A percentile compares a stretch with the other conserved stretches of the same genome.
Evolutionary conservation across 2,888 invertebrate genomes (phyloP).

Genomic region (Dryomyza anilis): DNA sequence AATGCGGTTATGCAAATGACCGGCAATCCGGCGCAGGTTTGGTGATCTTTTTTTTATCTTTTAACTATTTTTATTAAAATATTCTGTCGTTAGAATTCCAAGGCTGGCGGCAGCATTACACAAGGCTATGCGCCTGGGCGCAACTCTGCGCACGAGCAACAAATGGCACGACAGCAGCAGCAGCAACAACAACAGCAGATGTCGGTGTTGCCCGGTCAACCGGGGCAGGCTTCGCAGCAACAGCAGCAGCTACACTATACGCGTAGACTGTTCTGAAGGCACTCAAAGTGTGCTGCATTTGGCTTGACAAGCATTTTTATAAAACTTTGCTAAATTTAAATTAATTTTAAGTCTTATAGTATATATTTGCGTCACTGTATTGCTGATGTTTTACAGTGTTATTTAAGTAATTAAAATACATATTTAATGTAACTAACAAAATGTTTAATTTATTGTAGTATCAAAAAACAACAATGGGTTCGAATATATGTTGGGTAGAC

Average conservation of each 20-base stretch:
- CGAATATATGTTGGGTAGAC: too few species aligned
- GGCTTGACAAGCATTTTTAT: neutral
- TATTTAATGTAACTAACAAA: too few species aligned
- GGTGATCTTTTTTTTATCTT: conserved; percentile 30
- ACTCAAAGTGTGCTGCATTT: neutral
- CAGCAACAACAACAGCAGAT: conserved; percentile 53
- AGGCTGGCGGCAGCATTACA: conserved; percentile 81
- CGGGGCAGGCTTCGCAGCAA: conserved; percentile 47
- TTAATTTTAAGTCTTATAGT: too few species aligned
- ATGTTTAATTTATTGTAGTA: too few species aligned
- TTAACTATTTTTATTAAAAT: too few species aligned
- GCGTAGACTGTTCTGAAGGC: conserved; percentile 49
- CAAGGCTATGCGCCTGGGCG: conserved; percentile 83
- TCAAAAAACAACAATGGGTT: too few species aligned
- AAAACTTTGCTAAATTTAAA: neutral
- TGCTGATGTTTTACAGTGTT: neutral
- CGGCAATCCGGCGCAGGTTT: conserved; percentile 49
- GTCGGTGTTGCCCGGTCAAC: conserved; percentile 49
- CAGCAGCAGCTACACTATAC: conserved; percentile 52
- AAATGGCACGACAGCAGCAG: conserved; percentile 51
- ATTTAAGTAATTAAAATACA: too few species aligned
- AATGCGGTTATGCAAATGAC: conserved; percentile 54
- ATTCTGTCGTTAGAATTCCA: conserved; percentile 66
- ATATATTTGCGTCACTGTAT: too few species aligned
- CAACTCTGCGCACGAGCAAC: conserved; percentile 52